These are phyloP conservation scores for Eristalis arbustorum DNA, from an alignment of 2,888 invertebrate genomes.

Conservation along the genomic window DNA sequence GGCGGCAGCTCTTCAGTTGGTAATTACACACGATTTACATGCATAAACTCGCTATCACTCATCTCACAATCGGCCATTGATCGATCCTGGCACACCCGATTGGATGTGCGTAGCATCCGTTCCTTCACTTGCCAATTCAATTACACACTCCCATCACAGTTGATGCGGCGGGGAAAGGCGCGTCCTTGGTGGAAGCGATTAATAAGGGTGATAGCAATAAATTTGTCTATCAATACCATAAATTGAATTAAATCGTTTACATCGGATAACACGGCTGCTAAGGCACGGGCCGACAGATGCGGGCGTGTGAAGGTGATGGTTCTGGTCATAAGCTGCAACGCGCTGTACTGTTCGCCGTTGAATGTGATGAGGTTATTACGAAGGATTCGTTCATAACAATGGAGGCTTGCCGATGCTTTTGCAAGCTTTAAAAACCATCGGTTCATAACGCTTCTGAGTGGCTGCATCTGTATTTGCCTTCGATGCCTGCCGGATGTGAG, in stretches of 20 bases:
- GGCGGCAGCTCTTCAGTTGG: slow-evolving; percentile 13
- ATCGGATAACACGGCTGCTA: slow-evolving; percentile 66
- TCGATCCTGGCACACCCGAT: slow-evolving; percentile 32
- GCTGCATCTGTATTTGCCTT: background rate
- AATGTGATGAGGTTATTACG: slow-evolving; percentile 40
- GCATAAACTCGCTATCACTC: slow-evolving; percentile 68
- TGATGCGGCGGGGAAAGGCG: background rate
- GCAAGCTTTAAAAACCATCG: background rate
- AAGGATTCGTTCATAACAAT: slow-evolving; percentile 51
- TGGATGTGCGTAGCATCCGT: slow-evolving; percentile 33
- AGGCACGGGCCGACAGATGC: background rate
- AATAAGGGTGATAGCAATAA: slow-evolving; percentile 71
- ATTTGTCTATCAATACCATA: slow-evolving; percentile 72
- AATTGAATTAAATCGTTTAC: slow-evolving; percentile 72
- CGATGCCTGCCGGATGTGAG: slow-evolving; percentile 45
- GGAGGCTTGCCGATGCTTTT: background rate
- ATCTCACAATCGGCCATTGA: slow-evolving; percentile 59
- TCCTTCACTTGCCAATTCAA: slow-evolving; percentile 57
- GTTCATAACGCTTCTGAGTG: slow-evolving; percentile 16
- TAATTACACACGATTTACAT: slow-evolving; percentile 61
- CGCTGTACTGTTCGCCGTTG: background rate
- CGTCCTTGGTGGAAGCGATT: slow-evolving; percentile 55
- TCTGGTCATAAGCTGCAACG: background rate
- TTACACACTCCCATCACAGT: slow-evolving; percentile 39
- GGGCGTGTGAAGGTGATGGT: background rate